A percentile compares a stretch with the other conserved stretches of the same genome.
Evolutionary conservation across 2,888 invertebrate genomes (phyloP).

Genomic region (Ditylenchus weischeri): DNA sequence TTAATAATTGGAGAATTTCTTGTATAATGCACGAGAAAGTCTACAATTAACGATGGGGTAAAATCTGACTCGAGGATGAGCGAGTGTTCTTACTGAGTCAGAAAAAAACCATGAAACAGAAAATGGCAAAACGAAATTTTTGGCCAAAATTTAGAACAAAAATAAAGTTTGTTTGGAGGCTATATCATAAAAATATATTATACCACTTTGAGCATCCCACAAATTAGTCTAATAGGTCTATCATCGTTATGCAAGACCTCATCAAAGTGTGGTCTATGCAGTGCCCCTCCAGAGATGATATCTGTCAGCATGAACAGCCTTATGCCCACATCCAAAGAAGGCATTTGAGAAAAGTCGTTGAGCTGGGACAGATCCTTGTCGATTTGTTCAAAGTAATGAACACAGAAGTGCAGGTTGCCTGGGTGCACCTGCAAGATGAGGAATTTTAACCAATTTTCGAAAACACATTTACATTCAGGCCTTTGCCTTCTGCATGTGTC

Average conservation of each 20-base stretch:
- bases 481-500: neutral
- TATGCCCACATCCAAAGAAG: conserved; percentile 11
- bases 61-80: too few relatives aligned
- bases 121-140: too few relatives aligned
- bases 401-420: conserved; percentile 7
- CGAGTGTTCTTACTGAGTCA: too few relatives aligned
- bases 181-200: neutral
- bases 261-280: conserved; percentile 22
- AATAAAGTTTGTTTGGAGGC: too few relatives aligned
- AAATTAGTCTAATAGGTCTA: conserved; percentile 24
- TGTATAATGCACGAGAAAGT: too few relatives aligned
- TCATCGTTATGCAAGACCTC: conserved; percentile 17
- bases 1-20: too few relatives aligned
- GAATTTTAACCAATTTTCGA: neutral
- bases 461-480: neutral
- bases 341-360: conserved; percentile 5
- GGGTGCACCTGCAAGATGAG: conserved; percentile 3
- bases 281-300: conserved; percentile 18
- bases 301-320: conserved; percentile 21
- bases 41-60: too few relatives aligned
- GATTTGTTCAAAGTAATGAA: conserved; percentile 12
- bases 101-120: too few relatives aligned
- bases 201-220: conserved; percentile 31
- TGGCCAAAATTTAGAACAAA: too few relatives aligned
- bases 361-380: neutral